Percentiles rank a stretch among this genome's conserved stretches.
Conservation (phyloP, 2,113 vertebrate species). For the Morphnarchus princeps region DNA sequence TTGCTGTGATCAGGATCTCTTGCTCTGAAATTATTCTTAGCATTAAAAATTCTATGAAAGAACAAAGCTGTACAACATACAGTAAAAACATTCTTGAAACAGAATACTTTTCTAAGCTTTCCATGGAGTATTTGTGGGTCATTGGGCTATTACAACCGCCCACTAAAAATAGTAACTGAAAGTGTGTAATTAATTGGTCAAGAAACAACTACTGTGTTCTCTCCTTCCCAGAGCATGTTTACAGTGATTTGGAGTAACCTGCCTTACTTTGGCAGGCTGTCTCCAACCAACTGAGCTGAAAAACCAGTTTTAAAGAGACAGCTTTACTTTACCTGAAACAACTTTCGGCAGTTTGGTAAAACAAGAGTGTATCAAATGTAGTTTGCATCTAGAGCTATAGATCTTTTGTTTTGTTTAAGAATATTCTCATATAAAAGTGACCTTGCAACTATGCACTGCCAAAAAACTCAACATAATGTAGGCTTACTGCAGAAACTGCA, state of each 20-base stretch:
- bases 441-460: neutral
- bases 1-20: neutral
- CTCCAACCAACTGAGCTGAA: neutral
- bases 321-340: neutral
- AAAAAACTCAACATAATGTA: neutral
- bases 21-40: neutral
- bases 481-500: conserved; percentile 5
- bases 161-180: neutral
- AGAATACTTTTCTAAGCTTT: neutral
- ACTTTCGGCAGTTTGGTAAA: neutral
- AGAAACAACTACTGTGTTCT: neutral
- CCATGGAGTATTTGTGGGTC: neutral
- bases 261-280: neutral
- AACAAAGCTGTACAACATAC: neutral
- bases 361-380: neutral
- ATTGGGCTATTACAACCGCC: neutral
- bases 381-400: neutral
- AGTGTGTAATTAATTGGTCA: neutral
- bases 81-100: neutral
- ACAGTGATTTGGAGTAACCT: neutral
- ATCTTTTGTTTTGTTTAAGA: neutral
- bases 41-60: neutral
- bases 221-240: neutral
- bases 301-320: neutral
- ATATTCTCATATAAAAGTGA: conserved; percentile 26